Evolutionary conservation across 2,888 invertebrate genomes (phyloP).

Genomic region (Napeogenes sylphis): DNA sequence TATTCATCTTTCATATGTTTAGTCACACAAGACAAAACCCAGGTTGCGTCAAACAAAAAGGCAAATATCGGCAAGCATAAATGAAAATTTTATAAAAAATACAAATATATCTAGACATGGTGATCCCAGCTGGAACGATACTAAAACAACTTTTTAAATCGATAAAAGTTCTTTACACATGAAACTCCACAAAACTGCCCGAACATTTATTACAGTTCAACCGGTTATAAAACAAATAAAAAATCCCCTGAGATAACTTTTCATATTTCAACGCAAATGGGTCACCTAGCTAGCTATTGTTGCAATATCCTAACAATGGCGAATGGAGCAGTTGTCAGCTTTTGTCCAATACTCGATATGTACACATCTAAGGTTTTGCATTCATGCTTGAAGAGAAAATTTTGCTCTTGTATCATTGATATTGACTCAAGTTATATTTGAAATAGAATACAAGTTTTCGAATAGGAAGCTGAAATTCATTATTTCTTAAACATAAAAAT

Average conservation of each 20-base stretch:
- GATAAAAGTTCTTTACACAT: conserved; percentile 17
- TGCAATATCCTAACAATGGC: conserved; percentile 51
- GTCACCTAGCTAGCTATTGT: conserved; percentile 45
- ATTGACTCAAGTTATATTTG: conserved; percentile 11
- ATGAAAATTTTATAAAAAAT: no score
- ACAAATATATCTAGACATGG: neutral
- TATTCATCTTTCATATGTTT: no score
- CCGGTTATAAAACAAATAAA: conserved; percentile 36
- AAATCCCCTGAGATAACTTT: conserved; percentile 42
- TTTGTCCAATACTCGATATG: conserved; percentile 64
- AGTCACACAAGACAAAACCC: no score
- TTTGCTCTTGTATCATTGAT: conserved; percentile 23
- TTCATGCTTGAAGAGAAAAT: conserved; percentile 55
- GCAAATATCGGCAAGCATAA: no score
- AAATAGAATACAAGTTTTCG: neutral
- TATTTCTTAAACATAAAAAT: no score
- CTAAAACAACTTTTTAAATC: conserved; percentile 15
- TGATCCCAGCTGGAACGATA: conserved; percentile 8
- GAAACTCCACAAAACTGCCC: conserved; percentile 4
- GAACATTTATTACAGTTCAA: conserved; percentile 19
- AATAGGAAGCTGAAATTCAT: neutral
- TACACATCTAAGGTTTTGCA: conserved; percentile 56
- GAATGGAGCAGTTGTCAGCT: conserved; percentile 60
- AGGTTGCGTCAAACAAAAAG: no score
- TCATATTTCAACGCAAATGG: conserved; percentile 47